These are phyloP conservation scores for Rhabditoides inermis DNA, from an alignment of 2,888 invertebrate species.

Conservation along the genomic window DNA sequence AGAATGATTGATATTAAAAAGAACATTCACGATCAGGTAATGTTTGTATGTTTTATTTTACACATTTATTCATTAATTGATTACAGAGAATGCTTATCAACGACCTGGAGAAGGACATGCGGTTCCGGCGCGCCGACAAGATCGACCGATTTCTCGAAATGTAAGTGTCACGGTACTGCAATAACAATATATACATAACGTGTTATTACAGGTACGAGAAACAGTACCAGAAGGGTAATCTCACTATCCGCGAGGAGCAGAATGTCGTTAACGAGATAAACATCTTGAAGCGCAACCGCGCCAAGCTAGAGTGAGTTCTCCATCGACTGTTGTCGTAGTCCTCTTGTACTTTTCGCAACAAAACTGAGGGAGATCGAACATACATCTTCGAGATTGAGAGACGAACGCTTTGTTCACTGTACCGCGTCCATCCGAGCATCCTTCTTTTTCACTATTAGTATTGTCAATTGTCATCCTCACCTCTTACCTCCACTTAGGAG, in stretches of 20 bases:
- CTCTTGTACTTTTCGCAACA: not conserved
- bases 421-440: too few species aligned
- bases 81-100: slow-evolving; percentile 14
- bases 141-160: slow-evolving; percentile 9
- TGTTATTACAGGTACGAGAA: slow-evolving; percentile 11
- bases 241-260: slow-evolving; percentile 24
- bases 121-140: slow-evolving; percentile 16
- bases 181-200: too few species aligned
- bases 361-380: not conserved
- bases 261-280: slow-evolving; percentile 26
- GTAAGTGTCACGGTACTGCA: too few species aligned
- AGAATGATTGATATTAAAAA: too few species aligned
- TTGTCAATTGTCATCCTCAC: not conserved
- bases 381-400: not conserved
- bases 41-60: too few species aligned
- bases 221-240: slow-evolving; percentile 16
- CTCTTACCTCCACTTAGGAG: not conserved
- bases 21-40: too few species aligned
- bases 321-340: too few species aligned
- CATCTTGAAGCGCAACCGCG: slow-evolving; percentile 16
- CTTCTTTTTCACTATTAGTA: too few species aligned
- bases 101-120: slow-evolving; percentile 22
- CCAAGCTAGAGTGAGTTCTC: slow-evolving; percentile 13
- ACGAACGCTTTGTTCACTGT: too few species aligned
- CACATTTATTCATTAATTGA: too few species aligned